Conservation (phyloP, 1,140 invertebrate species). For the Drosophila triauraria region DNA sequence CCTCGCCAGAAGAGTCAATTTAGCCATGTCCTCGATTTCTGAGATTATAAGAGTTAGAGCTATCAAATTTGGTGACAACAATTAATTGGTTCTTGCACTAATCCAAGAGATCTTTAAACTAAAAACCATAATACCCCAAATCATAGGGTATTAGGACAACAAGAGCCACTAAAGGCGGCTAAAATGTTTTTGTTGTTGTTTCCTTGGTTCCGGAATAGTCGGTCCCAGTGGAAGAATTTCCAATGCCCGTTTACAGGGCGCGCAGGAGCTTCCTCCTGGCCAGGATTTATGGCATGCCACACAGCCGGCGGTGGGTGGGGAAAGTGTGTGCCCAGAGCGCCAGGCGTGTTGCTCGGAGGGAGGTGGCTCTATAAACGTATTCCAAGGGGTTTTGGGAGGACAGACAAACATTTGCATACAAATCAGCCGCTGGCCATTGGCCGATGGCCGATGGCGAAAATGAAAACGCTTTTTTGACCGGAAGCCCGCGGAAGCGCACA, state of each 20-base stretch:
- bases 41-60: not conserved
- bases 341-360: conserved; percentile 19
- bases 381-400: conserved; percentile 19
- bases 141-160: conserved; percentile 18
- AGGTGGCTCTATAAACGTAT: conserved; percentile 1
- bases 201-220: conserved; percentile 70
- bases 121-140: too few relatives aligned
- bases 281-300: conserved; percentile 76
- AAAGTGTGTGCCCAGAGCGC: conserved; percentile 7
- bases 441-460: conserved; percentile 65
- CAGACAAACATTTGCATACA: conserved; percentile 62
- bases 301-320: conserved; percentile 7
- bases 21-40: not conserved
- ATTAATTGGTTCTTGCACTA: not conserved
- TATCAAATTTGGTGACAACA: not conserved
- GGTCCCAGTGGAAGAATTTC: conserved; percentile 52
- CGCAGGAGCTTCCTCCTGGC: conserved; percentile 52
- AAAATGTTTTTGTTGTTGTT: conserved; percentile 66
- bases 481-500: conserved; percentile 78
- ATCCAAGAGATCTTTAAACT: not conserved
- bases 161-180: conserved; percentile 41
- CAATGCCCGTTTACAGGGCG: conserved; percentile 32
- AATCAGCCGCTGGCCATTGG: conserved; percentile 50
- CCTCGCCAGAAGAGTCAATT: not conserved
- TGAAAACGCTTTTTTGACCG: conserved; percentile 82